These are phyloP conservation scores for Larimichthys crocea DNA, from an alignment of 2,113 vertebrate species.

Conservation along the genomic window DNA sequence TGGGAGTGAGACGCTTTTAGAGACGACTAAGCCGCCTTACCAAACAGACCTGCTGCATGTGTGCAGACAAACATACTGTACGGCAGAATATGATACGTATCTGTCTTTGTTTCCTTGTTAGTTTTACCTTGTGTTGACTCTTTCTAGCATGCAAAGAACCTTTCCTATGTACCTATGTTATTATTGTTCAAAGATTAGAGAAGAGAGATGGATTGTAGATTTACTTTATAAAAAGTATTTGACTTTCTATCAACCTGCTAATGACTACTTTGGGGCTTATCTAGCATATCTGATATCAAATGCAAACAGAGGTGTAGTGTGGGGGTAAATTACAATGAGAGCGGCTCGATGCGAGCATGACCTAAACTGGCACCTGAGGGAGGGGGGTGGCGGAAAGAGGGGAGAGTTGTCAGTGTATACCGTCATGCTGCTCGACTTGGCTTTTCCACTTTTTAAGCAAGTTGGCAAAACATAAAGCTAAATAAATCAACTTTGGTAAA, in stretches of 20 bases:
- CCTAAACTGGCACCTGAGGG: constrained; percentile 66
- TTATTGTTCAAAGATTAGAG: constrained; percentile 18
- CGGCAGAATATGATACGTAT: background rate
- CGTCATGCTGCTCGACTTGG: constrained; percentile 84
- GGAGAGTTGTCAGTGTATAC: constrained; percentile 71
- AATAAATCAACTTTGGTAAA: constrained; percentile 82
- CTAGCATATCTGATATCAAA: constrained; percentile 70
- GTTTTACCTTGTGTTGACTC: constrained; percentile 4
- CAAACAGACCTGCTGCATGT: background rate
- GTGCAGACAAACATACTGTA: background rate
- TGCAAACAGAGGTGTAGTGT: constrained; percentile 63
- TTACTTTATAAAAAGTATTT: constrained; percentile 62
- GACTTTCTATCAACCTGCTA: constrained; percentile 74
- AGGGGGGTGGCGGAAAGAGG: constrained; percentile 18
- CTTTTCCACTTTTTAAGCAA: constrained; percentile 81
- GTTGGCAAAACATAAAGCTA: constrained; percentile 81
- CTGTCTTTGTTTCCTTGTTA: background rate
- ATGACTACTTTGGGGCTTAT: constrained; percentile 68
- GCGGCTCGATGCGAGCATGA: constrained; percentile 51
- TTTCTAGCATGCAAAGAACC: background rate
- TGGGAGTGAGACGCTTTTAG: constrained; percentile 2
- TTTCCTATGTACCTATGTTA: background rate
- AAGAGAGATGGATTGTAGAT: constrained; percentile 2
- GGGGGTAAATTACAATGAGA: constrained; percentile 52
- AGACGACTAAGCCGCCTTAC: background rate